Evolutionary conservation across 1,140 invertebrate genomes (phyloP).

Genomic region (Plectrocnemia conspersa): DNA sequence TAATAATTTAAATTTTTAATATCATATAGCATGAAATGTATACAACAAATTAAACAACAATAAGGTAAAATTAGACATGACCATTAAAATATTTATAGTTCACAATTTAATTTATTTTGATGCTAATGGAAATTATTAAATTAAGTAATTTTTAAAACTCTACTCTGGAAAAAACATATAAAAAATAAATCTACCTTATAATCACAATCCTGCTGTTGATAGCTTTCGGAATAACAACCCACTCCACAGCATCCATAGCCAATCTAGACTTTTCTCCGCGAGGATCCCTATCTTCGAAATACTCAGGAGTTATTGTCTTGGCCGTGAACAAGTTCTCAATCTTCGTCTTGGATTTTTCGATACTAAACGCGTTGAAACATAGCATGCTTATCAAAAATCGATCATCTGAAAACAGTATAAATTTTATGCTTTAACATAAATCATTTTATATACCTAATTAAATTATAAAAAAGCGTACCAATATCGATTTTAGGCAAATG

Average conservation of each 20-base stretch:
- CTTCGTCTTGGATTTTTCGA: conserved; percentile 16
- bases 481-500: conserved; percentile 7
- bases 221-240: conserved; percentile 3
- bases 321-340: conserved; percentile 10
- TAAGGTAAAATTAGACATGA: too few relatives aligned
- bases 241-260: neutral
- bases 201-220: neutral
- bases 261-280: neutral
- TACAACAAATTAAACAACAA: too few relatives aligned
- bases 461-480: neutral
- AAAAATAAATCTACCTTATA: too few relatives aligned
- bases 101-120: too few relatives aligned
- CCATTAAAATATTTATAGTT: too few relatives aligned
- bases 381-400: neutral
- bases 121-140: too few relatives aligned
- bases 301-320: conserved; percentile 8
- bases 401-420: conserved; percentile 5
- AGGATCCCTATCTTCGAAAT: neutral
- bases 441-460: neutral
- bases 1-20: too few relatives aligned
- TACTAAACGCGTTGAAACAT: neutral
- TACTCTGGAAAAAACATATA: too few relatives aligned
- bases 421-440: neutral
- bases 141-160: too few relatives aligned
- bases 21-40: too few relatives aligned